Conservation (phyloP, 2,113 vertebrate species). For the Brachypteracias leptosomus region DNA sequence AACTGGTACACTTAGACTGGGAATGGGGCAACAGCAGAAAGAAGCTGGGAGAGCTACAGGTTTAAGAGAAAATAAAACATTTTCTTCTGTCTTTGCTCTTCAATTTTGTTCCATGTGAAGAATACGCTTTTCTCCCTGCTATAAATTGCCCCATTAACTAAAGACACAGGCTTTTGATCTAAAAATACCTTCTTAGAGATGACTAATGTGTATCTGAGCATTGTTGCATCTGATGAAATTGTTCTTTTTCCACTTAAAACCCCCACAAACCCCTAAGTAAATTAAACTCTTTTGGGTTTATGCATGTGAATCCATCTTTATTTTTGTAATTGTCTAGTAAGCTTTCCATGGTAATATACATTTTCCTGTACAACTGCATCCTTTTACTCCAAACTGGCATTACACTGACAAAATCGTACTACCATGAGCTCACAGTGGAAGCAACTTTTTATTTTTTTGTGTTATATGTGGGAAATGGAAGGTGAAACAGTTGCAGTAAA, state of each 20-base stretch:
- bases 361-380: background rate
- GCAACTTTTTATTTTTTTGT: background rate
- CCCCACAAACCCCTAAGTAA: background rate
- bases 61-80: background rate
- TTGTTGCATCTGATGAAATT: background rate
- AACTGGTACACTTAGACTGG: background rate
- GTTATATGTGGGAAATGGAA: background rate
- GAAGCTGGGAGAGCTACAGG: background rate
- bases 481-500: background rate
- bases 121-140: background rate
- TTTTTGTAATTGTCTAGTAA: background rate
- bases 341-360: background rate
- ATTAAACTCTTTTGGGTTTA: background rate
- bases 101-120: background rate
- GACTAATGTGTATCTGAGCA: background rate
- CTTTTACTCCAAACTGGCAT: background rate
- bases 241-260: background rate
- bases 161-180: background rate
- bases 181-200: background rate
- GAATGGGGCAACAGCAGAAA: background rate
- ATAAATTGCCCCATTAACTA: background rate
- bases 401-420: background rate
- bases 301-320: background rate
- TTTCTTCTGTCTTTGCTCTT: background rate
- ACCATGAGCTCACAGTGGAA: background rate